phyloP scores from a whole-genome alignment of 2,888 invertebrate genomes.

The Drosophila meridionalis region DNA sequence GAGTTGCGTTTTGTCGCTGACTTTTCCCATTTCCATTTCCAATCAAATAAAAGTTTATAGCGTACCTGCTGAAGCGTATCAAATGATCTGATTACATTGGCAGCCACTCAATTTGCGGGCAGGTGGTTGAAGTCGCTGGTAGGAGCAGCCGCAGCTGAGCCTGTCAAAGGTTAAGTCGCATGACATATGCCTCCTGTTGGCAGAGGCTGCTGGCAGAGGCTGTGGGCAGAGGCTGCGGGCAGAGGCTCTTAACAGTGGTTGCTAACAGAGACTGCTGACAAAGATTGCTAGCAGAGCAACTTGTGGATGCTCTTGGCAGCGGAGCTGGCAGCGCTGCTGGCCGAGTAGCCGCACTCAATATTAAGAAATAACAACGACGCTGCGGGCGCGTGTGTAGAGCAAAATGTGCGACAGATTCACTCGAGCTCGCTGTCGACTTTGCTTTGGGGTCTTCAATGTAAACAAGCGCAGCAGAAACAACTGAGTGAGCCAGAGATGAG shows the following conservation, averaged over 20 bases:
- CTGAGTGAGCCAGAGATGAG: background rate
- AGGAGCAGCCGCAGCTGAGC: conserved; percentile 9
- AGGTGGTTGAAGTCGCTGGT: background rate
- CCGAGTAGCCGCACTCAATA: conserved; percentile 61
- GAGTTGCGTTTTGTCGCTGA: conserved; percentile 35
- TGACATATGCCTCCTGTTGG: conserved; percentile 36
- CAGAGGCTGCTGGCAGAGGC: background rate
- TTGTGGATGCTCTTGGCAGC: background rate
- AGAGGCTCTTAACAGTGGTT: background rate
- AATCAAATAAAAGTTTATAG: conserved; percentile 56
- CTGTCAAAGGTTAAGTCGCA: conserved; percentile 57
- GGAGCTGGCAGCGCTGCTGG: conserved; percentile 3
- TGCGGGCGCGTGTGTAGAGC: conserved; percentile 39
- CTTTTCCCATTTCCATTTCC: conserved; percentile 34
- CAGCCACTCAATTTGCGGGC: conserved; percentile 62
- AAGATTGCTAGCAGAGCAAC: conserved; percentile 1
- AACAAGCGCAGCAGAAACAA: conserved; percentile 70
- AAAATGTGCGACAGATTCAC: conserved; percentile 22
- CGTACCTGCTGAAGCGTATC: conserved; percentile 43
- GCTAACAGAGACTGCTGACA: background rate
- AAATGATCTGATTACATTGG: conserved; percentile 63
- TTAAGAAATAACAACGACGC: conserved; percentile 77
- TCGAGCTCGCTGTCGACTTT: conserved; percentile 47
- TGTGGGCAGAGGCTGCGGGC: background rate
- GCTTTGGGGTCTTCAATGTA: conserved; percentile 75